Evolutionary conservation across 2,113 vertebrate species (phyloP), one percentile per base, ranked within the genome.

Genomic region (Monarcha castaneiventris): DNA sequence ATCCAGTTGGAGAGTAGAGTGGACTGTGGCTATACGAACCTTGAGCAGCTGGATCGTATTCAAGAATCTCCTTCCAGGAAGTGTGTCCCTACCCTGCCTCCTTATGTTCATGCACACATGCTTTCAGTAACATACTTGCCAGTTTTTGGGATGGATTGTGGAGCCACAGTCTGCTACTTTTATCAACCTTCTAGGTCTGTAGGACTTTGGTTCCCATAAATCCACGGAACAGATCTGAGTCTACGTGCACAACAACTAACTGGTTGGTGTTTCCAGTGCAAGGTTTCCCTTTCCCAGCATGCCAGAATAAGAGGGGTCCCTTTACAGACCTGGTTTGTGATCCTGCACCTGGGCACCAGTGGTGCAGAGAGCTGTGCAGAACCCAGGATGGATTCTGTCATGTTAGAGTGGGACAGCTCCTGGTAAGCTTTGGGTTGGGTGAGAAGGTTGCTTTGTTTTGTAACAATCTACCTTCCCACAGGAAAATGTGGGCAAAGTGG

Each of bases 401-500:
- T 69, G 35, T 56, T 49, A 72, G 35, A 58, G 39, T 58, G 25
- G 39, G 39, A 46, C 52, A 52, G 56, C 19, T 73, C 71, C 56
- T 86, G 43, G 43, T 67, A 32, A 75, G 22, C 56, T 88, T 90
- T 44, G 41, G 17, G 44, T 82, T 77, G 69, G 75, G 48, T 29
- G 54, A 39, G 35, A 85, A 56, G 16, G 33, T 80, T 78, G 52
- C 54, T 35, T 59, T 91, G 33, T 74, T 87, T 56, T 90, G 13
- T 84, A 92, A 81, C 30, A 30, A 6, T 55, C 4, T n/a, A 20
- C 75, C 76, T 44, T 74, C 29, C 98, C 58, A 98, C 98, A 56
- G 99, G 98, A 96, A 99, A 99, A 92, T 98, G 98, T 90, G 98
- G 98, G 59, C 99, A 98, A 97, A 99, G 98, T 69, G 98, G 97